Conservation (phyloP, 2,113 vertebrate species). For the Lynx canadensis region DNA sequence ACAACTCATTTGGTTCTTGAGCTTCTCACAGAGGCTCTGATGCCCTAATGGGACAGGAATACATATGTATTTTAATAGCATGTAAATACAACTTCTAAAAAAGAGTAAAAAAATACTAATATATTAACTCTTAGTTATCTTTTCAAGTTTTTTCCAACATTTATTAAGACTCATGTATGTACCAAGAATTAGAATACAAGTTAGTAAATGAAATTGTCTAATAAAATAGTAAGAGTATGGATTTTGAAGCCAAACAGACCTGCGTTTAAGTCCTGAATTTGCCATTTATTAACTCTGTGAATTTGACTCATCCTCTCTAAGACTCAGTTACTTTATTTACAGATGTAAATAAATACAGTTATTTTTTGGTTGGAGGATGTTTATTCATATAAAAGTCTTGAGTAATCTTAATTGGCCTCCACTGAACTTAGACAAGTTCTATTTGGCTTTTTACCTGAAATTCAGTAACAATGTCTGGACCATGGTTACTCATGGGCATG, state of each 20-base stretch:
- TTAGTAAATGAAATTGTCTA: background rate
- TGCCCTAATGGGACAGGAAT: background rate
- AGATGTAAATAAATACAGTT: conserved; percentile 13
- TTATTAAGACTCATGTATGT: background rate
- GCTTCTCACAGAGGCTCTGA: background rate
- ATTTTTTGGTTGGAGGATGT: background rate
- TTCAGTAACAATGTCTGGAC: background rate
- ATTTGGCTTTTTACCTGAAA: conserved; percentile 31
- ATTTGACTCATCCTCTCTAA: background rate
- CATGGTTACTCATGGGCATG: background rate
- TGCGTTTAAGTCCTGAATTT: background rate
- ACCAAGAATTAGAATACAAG: conserved; percentile 28
- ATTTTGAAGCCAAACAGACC: background rate
- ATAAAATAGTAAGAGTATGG: background rate
- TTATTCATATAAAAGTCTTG: conserved; percentile 42
- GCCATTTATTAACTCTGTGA: background rate
- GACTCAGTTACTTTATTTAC: background rate
- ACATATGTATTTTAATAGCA: background rate
- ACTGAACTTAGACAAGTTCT: conserved; percentile 18
- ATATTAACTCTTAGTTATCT: conserved; percentile 5
- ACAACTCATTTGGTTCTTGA: background rate
- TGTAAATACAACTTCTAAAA: background rate
- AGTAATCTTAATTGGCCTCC: conserved; percentile 52
- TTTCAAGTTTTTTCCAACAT: conserved; percentile 15
- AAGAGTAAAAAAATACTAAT: conserved; percentile 19